phyloP scores from a whole-genome alignment of 2,113 vertebrate genomes.

The Leiothrix lutea region DNA sequence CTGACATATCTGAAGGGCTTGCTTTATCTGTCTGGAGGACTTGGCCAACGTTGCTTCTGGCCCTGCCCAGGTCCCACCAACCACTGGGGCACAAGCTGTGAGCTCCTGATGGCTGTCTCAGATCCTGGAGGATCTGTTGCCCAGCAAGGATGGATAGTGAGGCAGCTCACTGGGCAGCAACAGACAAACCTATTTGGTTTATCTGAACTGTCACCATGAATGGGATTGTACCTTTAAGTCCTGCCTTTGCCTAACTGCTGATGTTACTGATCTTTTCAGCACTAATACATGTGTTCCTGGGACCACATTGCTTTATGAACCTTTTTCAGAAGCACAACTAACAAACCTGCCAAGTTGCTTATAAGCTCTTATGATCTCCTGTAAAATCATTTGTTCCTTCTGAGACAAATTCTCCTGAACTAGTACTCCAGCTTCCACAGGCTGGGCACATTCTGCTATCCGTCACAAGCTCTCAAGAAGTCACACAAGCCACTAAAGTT shows the following conservation, averaged over 20 bases:
- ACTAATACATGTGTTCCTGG: not conserved
- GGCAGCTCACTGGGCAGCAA: not conserved
- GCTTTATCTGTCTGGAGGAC: not conserved
- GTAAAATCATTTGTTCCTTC: not conserved
- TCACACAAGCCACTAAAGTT: not conserved
- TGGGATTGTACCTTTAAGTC: not conserved
- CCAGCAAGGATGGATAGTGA: not conserved
- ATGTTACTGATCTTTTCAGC: not conserved
- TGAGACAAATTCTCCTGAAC: not conserved
- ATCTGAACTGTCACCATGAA: not conserved
- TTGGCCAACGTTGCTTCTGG: rapidly evolving
- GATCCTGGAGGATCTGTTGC: not conserved
- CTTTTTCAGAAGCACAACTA: not conserved
- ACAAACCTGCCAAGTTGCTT: not conserved
- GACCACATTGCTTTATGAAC: not conserved
- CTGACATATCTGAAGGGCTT: not conserved
- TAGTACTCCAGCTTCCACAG: not conserved
- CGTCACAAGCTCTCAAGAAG: not conserved
- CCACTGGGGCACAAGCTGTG: rapidly evolving
- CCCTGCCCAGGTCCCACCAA: not conserved
- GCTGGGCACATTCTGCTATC: not conserved
- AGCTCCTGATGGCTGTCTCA: not conserved
- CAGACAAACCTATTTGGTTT: not conserved
- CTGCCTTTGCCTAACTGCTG: not conserved
- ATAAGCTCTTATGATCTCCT: not conserved